These are phyloP conservation scores for Pseudococcus longispinus DNA, from an alignment of 2,888 invertebrate species.

Conservation along the genomic window DNA sequence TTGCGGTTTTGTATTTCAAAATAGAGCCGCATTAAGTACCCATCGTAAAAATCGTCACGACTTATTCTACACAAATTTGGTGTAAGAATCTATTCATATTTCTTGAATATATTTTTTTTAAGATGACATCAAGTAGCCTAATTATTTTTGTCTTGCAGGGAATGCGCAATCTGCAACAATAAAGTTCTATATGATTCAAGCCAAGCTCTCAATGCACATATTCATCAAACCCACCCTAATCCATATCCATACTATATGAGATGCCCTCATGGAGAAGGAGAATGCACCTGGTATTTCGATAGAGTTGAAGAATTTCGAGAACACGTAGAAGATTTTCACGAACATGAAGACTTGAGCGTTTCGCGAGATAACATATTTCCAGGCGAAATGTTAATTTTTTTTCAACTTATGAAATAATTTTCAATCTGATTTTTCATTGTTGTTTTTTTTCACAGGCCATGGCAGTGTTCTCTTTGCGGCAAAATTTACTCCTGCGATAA, in stretches of 20 bases:
- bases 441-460: neutral
- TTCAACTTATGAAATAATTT: neutral
- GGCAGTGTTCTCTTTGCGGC: neutral
- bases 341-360: neutral
- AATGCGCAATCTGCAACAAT: neutral
- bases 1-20: neutral
- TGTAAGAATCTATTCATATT: neutral
- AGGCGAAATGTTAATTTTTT: neutral
- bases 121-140: neutral
- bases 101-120: neutral
- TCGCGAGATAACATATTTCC: neutral
- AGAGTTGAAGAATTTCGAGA: neutral
- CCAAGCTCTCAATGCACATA: neutral
- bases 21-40: neutral
- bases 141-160: neutral
- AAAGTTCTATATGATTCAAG: neutral
- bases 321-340: neutral
- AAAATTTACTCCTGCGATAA: neutral
- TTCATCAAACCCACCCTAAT: neutral
- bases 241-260: neutral
- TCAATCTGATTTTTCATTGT: neutral
- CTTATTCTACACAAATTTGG: neutral
- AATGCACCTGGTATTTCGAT: neutral
- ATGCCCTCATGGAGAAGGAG: neutral
- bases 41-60: neutral